Conservation (phyloP, 2,888 invertebrate genomes). For the Girardia tigrina region DNA sequence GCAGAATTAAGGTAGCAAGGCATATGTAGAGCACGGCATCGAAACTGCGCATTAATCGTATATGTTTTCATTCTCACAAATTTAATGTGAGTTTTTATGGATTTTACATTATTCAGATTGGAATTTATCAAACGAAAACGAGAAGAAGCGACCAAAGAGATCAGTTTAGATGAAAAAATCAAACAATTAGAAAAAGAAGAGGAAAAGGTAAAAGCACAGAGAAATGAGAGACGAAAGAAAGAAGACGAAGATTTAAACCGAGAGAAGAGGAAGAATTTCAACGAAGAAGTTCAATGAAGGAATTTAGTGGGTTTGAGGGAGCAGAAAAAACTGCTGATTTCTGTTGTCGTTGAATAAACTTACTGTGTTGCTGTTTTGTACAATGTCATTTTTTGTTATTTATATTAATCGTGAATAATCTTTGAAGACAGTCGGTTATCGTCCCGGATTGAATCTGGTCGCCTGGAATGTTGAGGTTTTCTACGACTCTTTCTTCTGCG, state of each 20-base stretch:
- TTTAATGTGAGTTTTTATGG: not conserved
- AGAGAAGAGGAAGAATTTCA: slow-evolving; percentile 44
- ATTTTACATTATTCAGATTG: slow-evolving; percentile 30
- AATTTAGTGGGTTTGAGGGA: not conserved
- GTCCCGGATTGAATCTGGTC: no score
- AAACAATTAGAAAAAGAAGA: slow-evolving; percentile 90
- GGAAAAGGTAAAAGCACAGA: slow-evolving; percentile 73
- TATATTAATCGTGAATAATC: no score
- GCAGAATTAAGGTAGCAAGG: no score
- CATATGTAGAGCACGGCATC: no score
- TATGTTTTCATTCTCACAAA: no score
- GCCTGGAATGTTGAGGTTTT: no score
- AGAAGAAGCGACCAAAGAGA: slow-evolving; percentile 68
- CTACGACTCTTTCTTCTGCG: no score
- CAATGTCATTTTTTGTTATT: no score
- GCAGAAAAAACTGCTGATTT: not conserved
- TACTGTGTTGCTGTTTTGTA: no score
- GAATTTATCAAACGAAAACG: slow-evolving; percentile 29
- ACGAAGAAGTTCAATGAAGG: slow-evolving; percentile 41
- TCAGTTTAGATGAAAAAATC: slow-evolving; percentile 75
- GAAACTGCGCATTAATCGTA: no score
- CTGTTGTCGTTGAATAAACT: no score
- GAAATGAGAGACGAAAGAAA: slow-evolving; percentile 69
- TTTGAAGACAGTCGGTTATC: no score
- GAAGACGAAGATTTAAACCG: slow-evolving; percentile 52